Evolutionary conservation across 2,113 vertebrate genomes (phyloP).

Genomic region (Epinephelus cyanopodus): DNA sequence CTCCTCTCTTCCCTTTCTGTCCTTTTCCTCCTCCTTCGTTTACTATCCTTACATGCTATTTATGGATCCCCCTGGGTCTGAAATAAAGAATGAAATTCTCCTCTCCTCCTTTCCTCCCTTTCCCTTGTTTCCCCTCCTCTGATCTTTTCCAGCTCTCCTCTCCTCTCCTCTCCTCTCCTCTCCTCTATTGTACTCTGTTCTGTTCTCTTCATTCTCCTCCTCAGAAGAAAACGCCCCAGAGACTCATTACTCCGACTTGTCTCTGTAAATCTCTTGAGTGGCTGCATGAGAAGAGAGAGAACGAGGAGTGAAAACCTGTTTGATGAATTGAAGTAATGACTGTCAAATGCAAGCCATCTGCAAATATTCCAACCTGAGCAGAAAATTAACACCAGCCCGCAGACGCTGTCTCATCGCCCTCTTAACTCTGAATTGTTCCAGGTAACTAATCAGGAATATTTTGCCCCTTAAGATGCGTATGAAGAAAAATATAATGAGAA

Average conservation of each 20-base stretch:
- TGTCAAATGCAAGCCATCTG: conserved; percentile 16
- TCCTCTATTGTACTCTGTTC: background rate
- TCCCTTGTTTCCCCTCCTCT: no score
- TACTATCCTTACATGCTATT: background rate
- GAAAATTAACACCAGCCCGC: background rate
- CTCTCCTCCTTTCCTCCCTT: background rate
- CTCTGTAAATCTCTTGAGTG: conserved; percentile 37
- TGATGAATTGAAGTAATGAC: conserved; percentile 55
- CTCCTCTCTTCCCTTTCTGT: background rate
- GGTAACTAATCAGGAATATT: conserved; percentile 1
- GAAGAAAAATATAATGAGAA: no score
- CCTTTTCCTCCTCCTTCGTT: background rate
- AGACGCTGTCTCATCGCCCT: no score
- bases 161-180: background rate
- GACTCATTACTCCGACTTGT: conserved; percentile 50
- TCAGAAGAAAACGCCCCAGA: conserved; percentile 39
- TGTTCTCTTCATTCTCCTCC: background rate
- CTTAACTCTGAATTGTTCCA: background rate
- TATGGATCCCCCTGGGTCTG: no score
- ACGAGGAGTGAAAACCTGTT: conserved; percentile 25
- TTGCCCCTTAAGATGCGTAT: background rate
- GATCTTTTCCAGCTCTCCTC: background rate
- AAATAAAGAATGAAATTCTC: no score
- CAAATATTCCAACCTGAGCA: conserved; percentile 30
- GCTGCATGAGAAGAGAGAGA: conserved; percentile 7